Evolutionary conservation across 2,797 vertebrate genomes (phyloP), one percentile per base, ranked within the genome.

Genomic region (Notamacropus eugenii): DNA sequence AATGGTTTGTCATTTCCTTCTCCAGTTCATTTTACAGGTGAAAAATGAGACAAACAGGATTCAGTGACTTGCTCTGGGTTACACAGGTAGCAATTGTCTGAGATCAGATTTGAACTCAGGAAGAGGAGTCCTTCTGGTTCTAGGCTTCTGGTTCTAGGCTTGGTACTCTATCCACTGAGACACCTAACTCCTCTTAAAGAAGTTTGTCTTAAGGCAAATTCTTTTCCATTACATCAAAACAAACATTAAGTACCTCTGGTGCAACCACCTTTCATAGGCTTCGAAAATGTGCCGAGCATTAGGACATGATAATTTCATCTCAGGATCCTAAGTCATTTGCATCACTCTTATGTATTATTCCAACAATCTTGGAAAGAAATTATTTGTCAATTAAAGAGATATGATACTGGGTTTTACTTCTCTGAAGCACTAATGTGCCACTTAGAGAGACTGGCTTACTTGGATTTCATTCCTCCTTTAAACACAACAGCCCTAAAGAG

Each of bases 291-390:
- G 2, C 46, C n/a, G 59, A 96, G 54, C 94, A 90, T 54, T 31
- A 59, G 22, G 82, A 14, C 5, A 90, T 56, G 58, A 59, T 54
- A 90, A 0, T 27, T 27, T 55, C 54, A 54, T 1, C 12, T 9
- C 14, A 24, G 46, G 62, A 10, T 8, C 16, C 22, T 46, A 87
- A 31, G 34, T 92, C 13, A 93, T 1, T 52, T 29, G 87, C 54
- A 94, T 1, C 12, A 55, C 6, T 55, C 28, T 92, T 24, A 3
- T 91, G 1, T 24, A 34, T 28, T 57, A 22, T 55, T 55, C 12
- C 19, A 96, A 96, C 16, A 97, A 52, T 1, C 19, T 92, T 59
- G 58, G 0, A 93, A 97, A 96, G 29, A 91, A 95, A 11, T 34
- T 62, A 3, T 19, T 87, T 96, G 67, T 59, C 90, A 46, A 95